Evolutionary conservation across 2,888 invertebrate genomes (phyloP), one percentile per base, ranked within the genome.

Genomic region (Osedax frankpressi): DNA sequence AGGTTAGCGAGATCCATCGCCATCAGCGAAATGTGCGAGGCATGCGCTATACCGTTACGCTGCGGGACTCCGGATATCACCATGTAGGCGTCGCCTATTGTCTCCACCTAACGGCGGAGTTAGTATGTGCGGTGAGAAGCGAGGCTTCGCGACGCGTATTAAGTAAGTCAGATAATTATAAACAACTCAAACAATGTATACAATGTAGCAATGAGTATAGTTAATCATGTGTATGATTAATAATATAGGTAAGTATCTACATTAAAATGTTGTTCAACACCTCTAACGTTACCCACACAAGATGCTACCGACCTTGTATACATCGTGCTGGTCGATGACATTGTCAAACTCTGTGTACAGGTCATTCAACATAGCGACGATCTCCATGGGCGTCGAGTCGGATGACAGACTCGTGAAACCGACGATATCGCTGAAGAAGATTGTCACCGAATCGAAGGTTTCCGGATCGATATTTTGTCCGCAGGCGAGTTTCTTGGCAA

Each of bases 391-490:
- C 28, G 75, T 74, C 19, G 73, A 75, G n/a, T 30, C 70, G n/a
- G 76, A 68, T 1, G 76, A 74, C 3, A 77, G 60, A 2, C 30
- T 25, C 19, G 77, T 77, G 67, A 77, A 77, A 3, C 77, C 76
- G 44, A 77, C 76, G 69, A 77, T 79, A 73, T 80, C 77, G 3
- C 77, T 77, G 73, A 80, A 78, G 74, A 77, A 77, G 26, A 79
- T 75, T 28, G 76, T 78, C 44, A 75, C 78, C 14, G 75, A 73
- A 28, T 80, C 77, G 73, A 76, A 79, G 24, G 74, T 74, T 69
- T 78, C 77, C 0, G 80, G 77, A n/a, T 76, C 72, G 3, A 80
- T 75, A 3, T 76, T 27, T 59, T 77, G 65, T 3, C 78, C 78
- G 28, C 75, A 75, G 0, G 78, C 68, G 14, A 82, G 75, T 24